phyloP scores from a whole-genome alignment of 1,140 invertebrate species.

The Hydropsyche tenuis region DNA sequence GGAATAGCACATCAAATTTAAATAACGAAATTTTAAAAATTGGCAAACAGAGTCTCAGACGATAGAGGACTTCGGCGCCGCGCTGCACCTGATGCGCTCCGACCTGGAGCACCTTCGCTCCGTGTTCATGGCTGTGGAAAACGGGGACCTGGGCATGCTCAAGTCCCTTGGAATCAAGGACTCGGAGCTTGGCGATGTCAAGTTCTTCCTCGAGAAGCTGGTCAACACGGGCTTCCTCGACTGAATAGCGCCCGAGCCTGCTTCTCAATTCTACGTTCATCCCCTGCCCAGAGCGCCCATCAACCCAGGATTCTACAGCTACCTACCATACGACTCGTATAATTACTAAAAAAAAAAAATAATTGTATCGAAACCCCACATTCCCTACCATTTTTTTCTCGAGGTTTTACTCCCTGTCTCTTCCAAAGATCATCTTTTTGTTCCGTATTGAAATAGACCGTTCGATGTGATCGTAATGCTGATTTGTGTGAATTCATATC shows the following conservation, averaged over 20 bases:
- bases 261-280: conserved; percentile 69
- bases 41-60: conserved; percentile 88
- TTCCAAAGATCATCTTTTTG: no score
- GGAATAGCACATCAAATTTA: no score
- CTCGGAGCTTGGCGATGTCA: conserved; percentile 94
- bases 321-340: conserved; percentile 62
- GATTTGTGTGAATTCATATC: no score
- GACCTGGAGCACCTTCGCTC: conserved; percentile 91
- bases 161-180: conserved; percentile 94
- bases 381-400: no score
- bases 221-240: conserved; percentile 96
- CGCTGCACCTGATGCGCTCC: conserved; percentile 83
- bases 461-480: no score
- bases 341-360: conserved; percentile 39
- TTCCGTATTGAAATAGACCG: no score
- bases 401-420: no score
- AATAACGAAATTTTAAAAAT: background rate
- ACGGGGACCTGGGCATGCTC: conserved; percentile 91
- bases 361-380: background rate
- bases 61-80: conserved; percentile 90
- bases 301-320: conserved; percentile 68
- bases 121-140: conserved; percentile 96
- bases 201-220: conserved; percentile 96
- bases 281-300: conserved; percentile 61
- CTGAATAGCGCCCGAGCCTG: conserved; percentile 76